Conservation (phyloP, 1,140 invertebrate genomes). For the Artemia franciscana region DNA sequence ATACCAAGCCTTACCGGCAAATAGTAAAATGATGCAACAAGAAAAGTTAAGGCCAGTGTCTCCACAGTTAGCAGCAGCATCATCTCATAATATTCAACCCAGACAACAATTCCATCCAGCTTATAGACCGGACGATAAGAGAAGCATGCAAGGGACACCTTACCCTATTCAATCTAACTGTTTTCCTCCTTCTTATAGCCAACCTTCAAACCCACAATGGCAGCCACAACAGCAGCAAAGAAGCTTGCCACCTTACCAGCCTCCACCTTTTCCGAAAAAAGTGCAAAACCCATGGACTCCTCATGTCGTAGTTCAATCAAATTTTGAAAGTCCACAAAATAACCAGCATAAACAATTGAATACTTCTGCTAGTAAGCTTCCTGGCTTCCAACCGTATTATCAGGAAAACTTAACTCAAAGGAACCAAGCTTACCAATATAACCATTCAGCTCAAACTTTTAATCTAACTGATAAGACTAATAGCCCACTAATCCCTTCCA, state of each 20-base stretch:
- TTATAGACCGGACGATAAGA: background rate
- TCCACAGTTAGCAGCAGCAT: background rate
- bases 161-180: background rate
- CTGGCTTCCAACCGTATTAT: too few species aligned
- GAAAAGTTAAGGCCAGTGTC: slow-evolving; percentile 4
- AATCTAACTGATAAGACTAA: too few species aligned
- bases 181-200: background rate
- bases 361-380: too few species aligned
- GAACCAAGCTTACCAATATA: too few species aligned
- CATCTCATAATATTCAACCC: background rate
- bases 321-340: background rate
- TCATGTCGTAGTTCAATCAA: background rate
- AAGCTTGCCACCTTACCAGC: slow-evolving; percentile 31
- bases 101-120: slow-evolving; percentile 3
- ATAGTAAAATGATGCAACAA: slow-evolving; percentile 17
- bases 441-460: too few species aligned
- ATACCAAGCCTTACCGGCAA: slow-evolving; percentile 3
- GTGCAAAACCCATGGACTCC: slow-evolving; percentile 6
- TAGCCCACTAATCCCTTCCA: too few species aligned
- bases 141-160: slow-evolving; percentile 1
- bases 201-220: slow-evolving; percentile 11
- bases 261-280: slow-evolving; percentile 26
- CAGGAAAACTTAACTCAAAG: too few species aligned
- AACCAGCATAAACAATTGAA: too few species aligned
- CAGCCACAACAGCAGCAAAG: slow-evolving; percentile 16